A percentile compares a stretch with the other conserved stretches of the same genome.
Conservation (phyloP, 2,113 vertebrate species). For the Halichoeres trimaculatus region DNA sequence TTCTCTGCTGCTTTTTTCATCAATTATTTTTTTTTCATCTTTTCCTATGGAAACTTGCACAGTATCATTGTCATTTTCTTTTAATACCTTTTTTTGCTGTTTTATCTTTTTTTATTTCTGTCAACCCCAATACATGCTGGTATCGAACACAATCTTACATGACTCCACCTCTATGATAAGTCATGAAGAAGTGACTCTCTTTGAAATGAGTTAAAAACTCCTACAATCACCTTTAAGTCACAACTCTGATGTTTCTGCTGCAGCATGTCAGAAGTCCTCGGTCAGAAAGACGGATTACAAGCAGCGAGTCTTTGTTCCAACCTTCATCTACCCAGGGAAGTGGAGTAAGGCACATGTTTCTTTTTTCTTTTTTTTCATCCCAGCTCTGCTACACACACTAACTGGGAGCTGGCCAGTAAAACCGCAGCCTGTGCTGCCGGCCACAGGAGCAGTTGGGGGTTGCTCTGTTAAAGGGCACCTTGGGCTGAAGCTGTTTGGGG, state of each 20-base stretch:
- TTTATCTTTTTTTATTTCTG: too few species aligned
- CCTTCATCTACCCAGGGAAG: conserved; percentile 18
- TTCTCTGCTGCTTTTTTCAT: too few species aligned
- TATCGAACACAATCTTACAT: too few species aligned
- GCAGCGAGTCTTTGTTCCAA: conserved; percentile 13
- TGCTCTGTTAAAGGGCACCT: conserved; percentile 67
- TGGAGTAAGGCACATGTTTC: neutral
- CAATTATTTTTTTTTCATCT: too few species aligned
- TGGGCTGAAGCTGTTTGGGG: conserved; percentile 38
- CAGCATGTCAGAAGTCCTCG: neutral
- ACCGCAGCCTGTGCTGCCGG: conserved; percentile 47
- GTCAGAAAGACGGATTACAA: neutral
- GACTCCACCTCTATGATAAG: too few species aligned
- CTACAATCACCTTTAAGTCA: neutral
- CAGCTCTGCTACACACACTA: conserved; percentile 27
- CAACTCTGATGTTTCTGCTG: neutral
- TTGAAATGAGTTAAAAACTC: too few species aligned
- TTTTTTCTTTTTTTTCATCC: conserved; percentile 22
- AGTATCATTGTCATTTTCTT: too few species aligned
- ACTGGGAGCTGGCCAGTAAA: conserved; percentile 46
- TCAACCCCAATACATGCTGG: too few species aligned
- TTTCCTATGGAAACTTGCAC: too few species aligned
- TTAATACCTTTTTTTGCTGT: too few species aligned
- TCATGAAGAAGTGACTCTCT: too few species aligned
- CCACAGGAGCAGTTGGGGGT: conserved; percentile 32